A percentile compares a stretch with the other conserved stretches of the same genome.
Evolutionary conservation across 1,140 invertebrate genomes (phyloP).

Genomic region (Drosophila tani): DNA sequence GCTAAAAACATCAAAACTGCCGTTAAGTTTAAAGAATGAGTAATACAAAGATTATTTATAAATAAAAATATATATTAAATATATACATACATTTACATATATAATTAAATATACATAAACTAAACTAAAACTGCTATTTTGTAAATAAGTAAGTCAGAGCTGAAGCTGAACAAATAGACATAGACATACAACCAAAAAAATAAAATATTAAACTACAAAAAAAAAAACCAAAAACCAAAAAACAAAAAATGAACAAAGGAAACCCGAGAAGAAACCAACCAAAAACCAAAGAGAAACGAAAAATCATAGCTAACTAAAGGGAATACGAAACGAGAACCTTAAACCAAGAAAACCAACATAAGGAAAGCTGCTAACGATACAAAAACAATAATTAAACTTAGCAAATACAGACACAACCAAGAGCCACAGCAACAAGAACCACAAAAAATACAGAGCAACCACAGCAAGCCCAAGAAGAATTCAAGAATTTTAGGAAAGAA

Average conservation of each 20-base stretch:
- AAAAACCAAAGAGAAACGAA: slow-evolving; percentile 13
- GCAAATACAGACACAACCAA: slow-evolving; percentile 65
- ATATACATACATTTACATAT: slow-evolving; percentile 63
- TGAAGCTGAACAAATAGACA: slow-evolving; percentile 76
- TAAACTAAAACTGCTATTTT: slow-evolving; percentile 74
- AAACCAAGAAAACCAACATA: slow-evolving; percentile 52
- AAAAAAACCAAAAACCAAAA: not conserved
- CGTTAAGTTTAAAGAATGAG: slow-evolving; percentile 81
- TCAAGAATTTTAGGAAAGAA: slow-evolving; percentile 13
- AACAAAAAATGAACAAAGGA: slow-evolving; percentile 18
- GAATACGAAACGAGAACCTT: slow-evolving; percentile 45
- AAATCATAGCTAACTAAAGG: slow-evolving; percentile 55
- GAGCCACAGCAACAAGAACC: slow-evolving; percentile 35
- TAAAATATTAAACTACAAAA: slow-evolving; percentile 37
- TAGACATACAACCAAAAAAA: slow-evolving; percentile 53
- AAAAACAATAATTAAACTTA: slow-evolving; percentile 83
- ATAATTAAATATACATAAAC: slow-evolving; percentile 70
- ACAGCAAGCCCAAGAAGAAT: slow-evolving; percentile 13
- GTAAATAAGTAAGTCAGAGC: slow-evolving; percentile 77
- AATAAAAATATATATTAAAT: slow-evolving; percentile 58
- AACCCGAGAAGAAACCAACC: slow-evolving; percentile 10
- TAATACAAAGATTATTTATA: slow-evolving; percentile 72
- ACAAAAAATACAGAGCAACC: slow-evolving; percentile 23
- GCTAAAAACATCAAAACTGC: slow-evolving; percentile 82
- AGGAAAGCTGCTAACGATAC: slow-evolving; percentile 81